Base-by-base conservation (phyloP, 2,888 invertebrate species). In the Oscheius sp. region DNA sequence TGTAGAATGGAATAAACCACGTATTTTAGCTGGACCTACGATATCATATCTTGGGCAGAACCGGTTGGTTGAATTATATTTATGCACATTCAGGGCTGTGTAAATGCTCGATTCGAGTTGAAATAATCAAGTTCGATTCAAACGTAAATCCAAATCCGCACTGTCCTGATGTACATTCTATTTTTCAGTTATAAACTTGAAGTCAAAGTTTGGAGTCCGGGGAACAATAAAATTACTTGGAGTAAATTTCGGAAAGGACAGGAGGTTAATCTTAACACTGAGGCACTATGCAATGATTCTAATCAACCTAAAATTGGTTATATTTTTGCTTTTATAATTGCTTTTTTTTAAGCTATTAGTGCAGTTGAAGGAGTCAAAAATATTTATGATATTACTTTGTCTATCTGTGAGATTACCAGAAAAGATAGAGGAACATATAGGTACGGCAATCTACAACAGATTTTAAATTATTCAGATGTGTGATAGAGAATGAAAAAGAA, bases 361-460 rank as follows among this genome's bases (percentile, higher is more conserved):
- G 50, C 50, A n/a, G 17, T 22, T 4, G 50, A 50, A 50, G 12
- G 41, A 8, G 33, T 12, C 2, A 33, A 56, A 56, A n/a, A 17
- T 24, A 36, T 56, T 26, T 56, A 56, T 33, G 56, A 56, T 20
- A 56, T 56, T 33, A 20, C 8, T 38, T 22, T 56, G 17, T 36
- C 36, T 20, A 56, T 56, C 14, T 2, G 20, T 20, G 56, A 56
- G 22, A 17, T 38, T 8, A 56, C 36, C 9, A 17, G 32, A n/a
- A 36, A 22, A 6, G 59, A 59, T 30, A 17, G 30, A 1, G 59
- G 59, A 24, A 44, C 30, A 20, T 59, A 59, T 44, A 4, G 41
- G 41, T 41, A 22, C 12, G 44, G 2, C 12, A 9, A 22, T 54
- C 33, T 20, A n/a, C 36, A 30, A 54, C 24, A 12, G n/a, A n/a